Conservation (phyloP, 2,113 vertebrate genomes). For the Hippoglossus stenolepis region DNA sequence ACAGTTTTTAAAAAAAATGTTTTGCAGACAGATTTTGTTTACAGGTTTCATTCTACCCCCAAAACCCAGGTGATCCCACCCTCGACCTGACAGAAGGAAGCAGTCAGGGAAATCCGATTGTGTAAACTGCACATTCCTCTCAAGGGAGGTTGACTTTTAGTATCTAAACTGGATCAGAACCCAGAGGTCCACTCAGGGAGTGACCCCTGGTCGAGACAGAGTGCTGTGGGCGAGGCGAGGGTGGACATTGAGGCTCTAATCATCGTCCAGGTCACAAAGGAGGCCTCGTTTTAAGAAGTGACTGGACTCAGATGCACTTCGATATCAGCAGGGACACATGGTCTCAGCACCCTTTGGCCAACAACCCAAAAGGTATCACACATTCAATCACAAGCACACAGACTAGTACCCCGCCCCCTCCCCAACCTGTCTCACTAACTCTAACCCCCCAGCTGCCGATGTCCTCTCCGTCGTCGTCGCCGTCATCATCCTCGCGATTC, state of each 20-base stretch:
- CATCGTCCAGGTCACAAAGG: constrained; percentile 82
- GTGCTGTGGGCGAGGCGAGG: constrained; percentile 80
- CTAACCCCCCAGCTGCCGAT: background rate
- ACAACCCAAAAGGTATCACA: constrained; percentile 69
- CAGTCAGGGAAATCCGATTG: background rate
- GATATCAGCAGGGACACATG: constrained; percentile 84
- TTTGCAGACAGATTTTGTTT: background rate
- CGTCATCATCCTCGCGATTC: constrained; percentile 44
- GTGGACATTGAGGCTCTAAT: constrained; percentile 87
- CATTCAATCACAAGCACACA: constrained; percentile 24
- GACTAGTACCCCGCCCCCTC: background rate
- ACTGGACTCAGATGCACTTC: constrained; percentile 96
- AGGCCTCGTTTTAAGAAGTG: constrained; percentile 72
- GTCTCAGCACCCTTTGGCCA: constrained; percentile 83
- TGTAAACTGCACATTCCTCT: background rate
- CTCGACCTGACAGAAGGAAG: background rate
- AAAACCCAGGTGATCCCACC: background rate
- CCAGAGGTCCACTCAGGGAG: constrained; percentile 71
- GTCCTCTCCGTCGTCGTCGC: constrained; percentile 52
- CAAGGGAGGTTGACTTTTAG: background rate
- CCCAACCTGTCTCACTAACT: constrained; percentile 3
- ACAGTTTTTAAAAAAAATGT: too few species aligned
- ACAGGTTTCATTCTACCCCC: background rate
- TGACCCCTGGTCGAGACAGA: constrained; percentile 83
- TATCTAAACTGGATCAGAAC: constrained; percentile 87